Percentiles rank a stretch among this genome's conserved stretches.
phyloP scores from a whole-genome alignment of 1,140 invertebrate species.

The Musca vetustissima region DNA sequence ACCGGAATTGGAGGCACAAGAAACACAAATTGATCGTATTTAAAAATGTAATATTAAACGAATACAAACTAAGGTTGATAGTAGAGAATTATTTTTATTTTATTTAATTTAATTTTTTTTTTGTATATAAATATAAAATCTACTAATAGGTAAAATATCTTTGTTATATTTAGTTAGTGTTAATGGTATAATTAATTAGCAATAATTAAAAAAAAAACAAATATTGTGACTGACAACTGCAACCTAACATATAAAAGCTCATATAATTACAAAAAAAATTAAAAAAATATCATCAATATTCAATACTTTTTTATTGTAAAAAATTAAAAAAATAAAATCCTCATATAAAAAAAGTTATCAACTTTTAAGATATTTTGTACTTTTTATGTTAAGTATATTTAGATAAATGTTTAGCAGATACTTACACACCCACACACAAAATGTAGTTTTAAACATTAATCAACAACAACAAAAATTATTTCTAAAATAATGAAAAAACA shows the following conservation, averaged over 20 bases:
- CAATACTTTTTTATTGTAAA: conserved; percentile 14
- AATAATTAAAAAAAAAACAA: not conserved
- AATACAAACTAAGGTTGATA: not conserved
- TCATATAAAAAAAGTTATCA: not conserved
- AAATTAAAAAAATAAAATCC: not conserved
- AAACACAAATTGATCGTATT: conserved; percentile 45
- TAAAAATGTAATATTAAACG: conserved; percentile 25
- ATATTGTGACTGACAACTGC: conserved; percentile 17
- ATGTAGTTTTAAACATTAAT: conserved; percentile 6
- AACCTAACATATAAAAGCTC: conserved; percentile 18
- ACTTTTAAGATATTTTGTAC: not conserved
- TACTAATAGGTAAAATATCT: conserved; percentile 9
- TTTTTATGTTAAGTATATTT: not conserved
- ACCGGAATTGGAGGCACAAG: conserved; percentile 64
- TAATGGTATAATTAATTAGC: conserved; percentile 7
- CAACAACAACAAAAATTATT: conserved; percentile 2
- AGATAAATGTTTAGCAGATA: not conserved
- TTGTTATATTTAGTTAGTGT: not conserved
- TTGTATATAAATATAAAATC: not conserved
- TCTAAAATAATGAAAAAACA: not conserved
- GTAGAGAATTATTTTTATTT: no score
- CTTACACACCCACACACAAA: no score
- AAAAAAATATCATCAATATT: not conserved
- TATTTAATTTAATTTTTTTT: no score
- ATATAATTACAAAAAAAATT: conserved; percentile 7